Conservation (phyloP, 2,888 invertebrate genomes). For the Pasiphila rectangulata region DNA sequence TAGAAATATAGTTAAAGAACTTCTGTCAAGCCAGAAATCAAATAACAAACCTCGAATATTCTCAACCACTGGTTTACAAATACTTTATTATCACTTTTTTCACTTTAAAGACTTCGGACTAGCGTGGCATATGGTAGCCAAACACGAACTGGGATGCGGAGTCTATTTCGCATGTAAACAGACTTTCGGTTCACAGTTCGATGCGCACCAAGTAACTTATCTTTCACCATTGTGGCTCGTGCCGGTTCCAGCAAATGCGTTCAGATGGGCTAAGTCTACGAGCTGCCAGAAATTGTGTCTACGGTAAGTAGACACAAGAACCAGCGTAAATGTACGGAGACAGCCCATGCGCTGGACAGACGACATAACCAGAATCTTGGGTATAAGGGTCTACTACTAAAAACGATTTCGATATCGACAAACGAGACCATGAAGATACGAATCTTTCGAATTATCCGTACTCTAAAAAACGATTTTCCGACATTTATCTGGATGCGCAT, state of each 20-base stretch:
- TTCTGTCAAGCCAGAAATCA: too few species aligned
- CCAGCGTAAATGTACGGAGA: not conserved
- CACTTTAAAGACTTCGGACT: slow-evolving; percentile 53
- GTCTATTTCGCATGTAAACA: slow-evolving; percentile 77
- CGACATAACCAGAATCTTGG: too few species aligned
- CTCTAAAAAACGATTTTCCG: too few species aligned
- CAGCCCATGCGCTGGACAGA: too few species aligned
- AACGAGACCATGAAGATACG: too few species aligned
- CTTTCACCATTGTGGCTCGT: slow-evolving; percentile 80
- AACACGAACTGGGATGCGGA: slow-evolving; percentile 68
- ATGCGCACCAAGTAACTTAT: slow-evolving; percentile 79
- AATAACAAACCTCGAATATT: slow-evolving; percentile 15
- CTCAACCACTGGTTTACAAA: slow-evolving; percentile 3
- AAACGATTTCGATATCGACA: too few species aligned
- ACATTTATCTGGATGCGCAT: too few species aligned
- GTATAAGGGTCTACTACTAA: too few species aligned
- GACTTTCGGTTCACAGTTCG: slow-evolving; percentile 80
- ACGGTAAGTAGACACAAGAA: not conserved
- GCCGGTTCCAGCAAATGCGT: slow-evolving; percentile 39
- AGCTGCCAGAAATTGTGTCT: slow-evolving; percentile 8
- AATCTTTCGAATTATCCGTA: too few species aligned
- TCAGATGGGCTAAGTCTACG: slow-evolving; percentile 52
- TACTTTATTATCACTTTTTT: too few species aligned
- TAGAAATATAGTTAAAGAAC: too few species aligned
- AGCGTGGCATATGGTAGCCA: slow-evolving; percentile 61